Conservation (phyloP, 1,140 invertebrate genomes). For the Drosophila murphyi region DNA sequence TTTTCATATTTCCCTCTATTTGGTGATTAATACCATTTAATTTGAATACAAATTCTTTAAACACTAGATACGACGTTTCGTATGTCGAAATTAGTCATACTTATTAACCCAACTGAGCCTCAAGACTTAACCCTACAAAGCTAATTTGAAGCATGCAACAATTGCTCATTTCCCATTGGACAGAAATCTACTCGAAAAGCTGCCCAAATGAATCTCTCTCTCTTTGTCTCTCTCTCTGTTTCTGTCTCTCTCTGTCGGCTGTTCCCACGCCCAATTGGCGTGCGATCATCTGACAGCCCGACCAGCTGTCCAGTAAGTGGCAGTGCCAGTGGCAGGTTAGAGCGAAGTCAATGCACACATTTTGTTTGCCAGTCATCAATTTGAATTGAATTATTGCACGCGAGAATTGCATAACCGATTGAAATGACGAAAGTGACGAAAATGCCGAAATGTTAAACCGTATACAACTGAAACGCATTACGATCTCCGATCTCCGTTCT, state of each 20-base stretch:
- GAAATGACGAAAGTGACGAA: slow-evolving; percentile 6
- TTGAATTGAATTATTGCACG: slow-evolving; percentile 35
- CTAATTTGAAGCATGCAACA: no score
- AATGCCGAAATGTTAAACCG: background rate
- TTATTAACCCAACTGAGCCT: no score
- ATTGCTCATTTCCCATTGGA: no score
- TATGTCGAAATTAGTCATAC: no score
- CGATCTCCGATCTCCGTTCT: no score
- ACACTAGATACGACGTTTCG: no score
- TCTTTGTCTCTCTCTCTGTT: background rate
- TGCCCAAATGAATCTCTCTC: slow-evolving; percentile 1
- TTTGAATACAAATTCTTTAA: no score
- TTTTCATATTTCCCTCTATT: no score
- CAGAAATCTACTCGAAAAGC: no score
- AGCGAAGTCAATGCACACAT: slow-evolving; percentile 54
- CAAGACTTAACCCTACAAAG: no score
- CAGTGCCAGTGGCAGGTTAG: slow-evolving; percentile 23
- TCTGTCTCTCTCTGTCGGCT: background rate
- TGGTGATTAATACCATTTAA: no score
- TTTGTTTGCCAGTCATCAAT: slow-evolving; percentile 43
- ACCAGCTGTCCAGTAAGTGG: slow-evolving; percentile 36
- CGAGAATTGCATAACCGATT: slow-evolving; percentile 58
- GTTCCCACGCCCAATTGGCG: slow-evolving; percentile 45
- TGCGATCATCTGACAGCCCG: slow-evolving; percentile 40
- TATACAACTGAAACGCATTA: slow-evolving; percentile 6